Base-by-base conservation (phyloP, 2,888 invertebrate genomes). In the Lutraria lutraria region DNA sequence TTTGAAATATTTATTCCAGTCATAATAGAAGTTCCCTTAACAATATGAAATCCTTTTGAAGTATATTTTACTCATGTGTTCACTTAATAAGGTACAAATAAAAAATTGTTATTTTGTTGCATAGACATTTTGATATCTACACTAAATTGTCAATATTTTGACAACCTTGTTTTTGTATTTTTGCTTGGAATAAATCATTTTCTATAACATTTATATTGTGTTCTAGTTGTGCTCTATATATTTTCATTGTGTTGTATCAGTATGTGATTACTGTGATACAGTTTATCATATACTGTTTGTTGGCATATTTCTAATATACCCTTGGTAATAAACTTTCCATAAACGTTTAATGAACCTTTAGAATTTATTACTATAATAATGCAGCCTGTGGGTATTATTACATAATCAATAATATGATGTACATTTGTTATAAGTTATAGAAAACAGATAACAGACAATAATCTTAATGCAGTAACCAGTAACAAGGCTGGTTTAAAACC, bases 81-180 rank as follows among this genome's bases (percentile, higher is more conserved):
- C 85, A 85, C 79, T 76, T 25, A 15, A 29, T 76, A 31, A 13
- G 76, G 34, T 76, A 34, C 76, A 76, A 76, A n/a, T 34, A 31
- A 15, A 76, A 76, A 76, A 85, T 81, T 88, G 88, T 88, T 88
- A 88, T 85, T 85, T 90, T 90, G 85, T 87, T 90, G 88, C 87
- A 88, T 86, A 85, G 81, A 87, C 82, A 82, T 86, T 83, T 90
- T 90, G 89, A 86, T 86, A 90, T 90, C 88, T 90, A 90, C 90
- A 90, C 87, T 88, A 86, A n/a, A 86, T 76, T 89, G 91, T 89
- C 91, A 91, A 85, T 86, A 87, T 91, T 90, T 89, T 88, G 89
- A 87, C 88, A 86, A 85, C 90, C 81, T 91, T 91, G 91, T 91
- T 91, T 91, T 91, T 91, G 90, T 91, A 81, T 88, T 91, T 89